Evolutionary conservation across 2,888 invertebrate species (phyloP).

Genomic region (Agonopterix alstromeriana): DNA sequence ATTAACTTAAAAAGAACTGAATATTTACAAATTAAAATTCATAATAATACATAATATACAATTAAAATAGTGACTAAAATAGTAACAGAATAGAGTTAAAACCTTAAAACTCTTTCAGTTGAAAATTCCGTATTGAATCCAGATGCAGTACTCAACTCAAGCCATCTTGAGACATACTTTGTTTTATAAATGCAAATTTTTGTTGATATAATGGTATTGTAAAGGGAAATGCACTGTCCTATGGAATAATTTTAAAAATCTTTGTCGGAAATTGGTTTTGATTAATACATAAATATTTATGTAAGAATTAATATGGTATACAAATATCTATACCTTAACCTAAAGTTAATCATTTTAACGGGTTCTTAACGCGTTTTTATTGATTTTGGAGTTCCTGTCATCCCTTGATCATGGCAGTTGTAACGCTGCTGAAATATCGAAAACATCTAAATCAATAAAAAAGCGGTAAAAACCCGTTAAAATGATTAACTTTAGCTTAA

Average conservation of each 20-base stretch:
- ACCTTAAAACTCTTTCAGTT: constrained; percentile 46
- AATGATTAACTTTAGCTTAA: too few species aligned
- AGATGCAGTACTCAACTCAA: constrained; percentile 35
- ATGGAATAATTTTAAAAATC: constrained; percentile 37
- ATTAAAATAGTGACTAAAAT: constrained; percentile 72
- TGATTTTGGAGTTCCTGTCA: too few species aligned
- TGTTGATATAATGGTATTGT: constrained; percentile 18
- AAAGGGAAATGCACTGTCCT: constrained; percentile 39
- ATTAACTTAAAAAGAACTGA: constrained; percentile 62
- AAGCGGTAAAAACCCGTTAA: too few species aligned
- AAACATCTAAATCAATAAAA: too few species aligned
- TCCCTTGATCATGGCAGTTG: too few species aligned
- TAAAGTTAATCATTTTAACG: too few species aligned
- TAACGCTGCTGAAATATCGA: too few species aligned
- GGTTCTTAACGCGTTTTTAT: too few species aligned
- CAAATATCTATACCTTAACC: constrained; percentile 5
- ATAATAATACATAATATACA: constrained; percentile 65
- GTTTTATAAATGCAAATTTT: constrained; percentile 42
- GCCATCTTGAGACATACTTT: constrained; percentile 31
- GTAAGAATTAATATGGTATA: constrained; percentile 13
- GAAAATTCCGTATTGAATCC: constrained; percentile 41
- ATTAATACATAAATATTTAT: constrained; percentile 10
- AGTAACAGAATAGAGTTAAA: constrained; percentile 48
- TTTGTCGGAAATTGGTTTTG: constrained; percentile 20
- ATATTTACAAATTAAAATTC: constrained; percentile 72